Evolutionary conservation across 1,140 invertebrate species (phyloP), one percentile per base, ranked within the genome.

Genomic region (Marisa cornuarietis): DNA sequence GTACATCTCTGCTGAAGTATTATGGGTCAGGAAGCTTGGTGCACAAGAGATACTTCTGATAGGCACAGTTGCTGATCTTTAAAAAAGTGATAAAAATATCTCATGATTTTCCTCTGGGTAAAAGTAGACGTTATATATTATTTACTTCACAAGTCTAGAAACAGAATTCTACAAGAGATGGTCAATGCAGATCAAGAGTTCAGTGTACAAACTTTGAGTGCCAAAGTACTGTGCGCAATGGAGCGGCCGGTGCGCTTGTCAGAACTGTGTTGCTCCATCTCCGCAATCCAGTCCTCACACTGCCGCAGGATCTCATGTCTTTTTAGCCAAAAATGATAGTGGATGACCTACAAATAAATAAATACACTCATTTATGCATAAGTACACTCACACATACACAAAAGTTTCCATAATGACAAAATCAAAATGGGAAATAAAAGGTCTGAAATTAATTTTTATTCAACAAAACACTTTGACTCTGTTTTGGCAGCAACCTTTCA

Each of bases 241-340:
- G 93, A 94, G 84, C 94, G 94, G 79, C 87, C 93, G 68, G 88
- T 88, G 87, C 95, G 91, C 88, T 96, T 93, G 91, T 96, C 95
- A 83, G 93, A 93, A 86, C 93, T 93, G 89, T 95, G 93, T 76
- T 92, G 91, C 87, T 96, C 95, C 90, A 97, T 93, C 85, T 98
- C 96, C 78, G 93, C 93, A 85, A 98, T 96, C 97, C 97, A 98
- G 79, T 94, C 93, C 87, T 97, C 95, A 80, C 97, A 94, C 90
- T 98, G 97, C 79, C 94, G 93, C 87, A 97, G 94, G 83, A 98
- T 96, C 91, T 98, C 96, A 84, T 96, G 93, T 54, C 96, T 93
- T 90, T 99, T 99, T 82, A 98, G 92, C 95, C 97, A 98, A 89
- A 98, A 98, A 91, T 98, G 97, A 71, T 95, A 95, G 82, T 96